phyloP scores from a whole-genome alignment of 2,113 vertebrate species.

The Chionomys nivalis region DNA sequence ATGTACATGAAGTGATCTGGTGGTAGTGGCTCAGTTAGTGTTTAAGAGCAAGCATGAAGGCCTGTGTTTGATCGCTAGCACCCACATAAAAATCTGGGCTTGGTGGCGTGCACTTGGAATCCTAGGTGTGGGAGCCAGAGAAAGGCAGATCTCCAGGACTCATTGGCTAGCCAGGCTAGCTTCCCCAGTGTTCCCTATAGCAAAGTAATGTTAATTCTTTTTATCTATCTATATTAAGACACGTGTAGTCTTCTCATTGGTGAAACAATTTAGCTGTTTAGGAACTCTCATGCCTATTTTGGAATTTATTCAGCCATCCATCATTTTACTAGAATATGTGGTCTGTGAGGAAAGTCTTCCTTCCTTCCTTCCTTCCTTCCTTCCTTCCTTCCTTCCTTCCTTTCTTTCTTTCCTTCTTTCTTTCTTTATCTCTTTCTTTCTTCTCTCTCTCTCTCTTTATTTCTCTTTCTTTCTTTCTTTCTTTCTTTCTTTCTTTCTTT shows the following conservation, averaged over 20 bases:
- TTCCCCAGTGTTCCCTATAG: background rate
- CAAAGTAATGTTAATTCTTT: too few relatives aligned
- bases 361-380: too few relatives aligned
- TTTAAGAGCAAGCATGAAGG: background rate
- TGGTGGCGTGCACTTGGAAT: background rate
- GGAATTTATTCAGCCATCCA: background rate
- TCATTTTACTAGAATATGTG: background rate
- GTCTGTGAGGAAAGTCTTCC: too few relatives aligned
- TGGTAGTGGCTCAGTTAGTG: background rate
- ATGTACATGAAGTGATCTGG: background rate
- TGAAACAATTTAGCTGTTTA: background rate
- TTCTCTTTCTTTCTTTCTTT: too few relatives aligned
- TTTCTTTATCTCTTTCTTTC: rapidly evolving
- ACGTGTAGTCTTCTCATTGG: background rate
- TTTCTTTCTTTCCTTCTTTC: too few relatives aligned
- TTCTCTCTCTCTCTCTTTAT: too few relatives aligned
- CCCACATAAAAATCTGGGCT: background rate
- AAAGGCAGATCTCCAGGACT: background rate
- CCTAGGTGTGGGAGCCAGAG: background rate
- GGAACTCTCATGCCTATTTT: background rate
- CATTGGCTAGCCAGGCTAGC: background rate
- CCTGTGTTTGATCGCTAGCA: background rate
- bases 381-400: too few relatives aligned
- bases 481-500: too few relatives aligned
- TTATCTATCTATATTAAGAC: too few relatives aligned